A percentile compares a stretch with the other conserved stretches of the same genome.
These are phyloP conservation scores for Bombyx huttoni DNA, from an alignment of 2,888 invertebrate species.

Conservation along the genomic window DNA sequence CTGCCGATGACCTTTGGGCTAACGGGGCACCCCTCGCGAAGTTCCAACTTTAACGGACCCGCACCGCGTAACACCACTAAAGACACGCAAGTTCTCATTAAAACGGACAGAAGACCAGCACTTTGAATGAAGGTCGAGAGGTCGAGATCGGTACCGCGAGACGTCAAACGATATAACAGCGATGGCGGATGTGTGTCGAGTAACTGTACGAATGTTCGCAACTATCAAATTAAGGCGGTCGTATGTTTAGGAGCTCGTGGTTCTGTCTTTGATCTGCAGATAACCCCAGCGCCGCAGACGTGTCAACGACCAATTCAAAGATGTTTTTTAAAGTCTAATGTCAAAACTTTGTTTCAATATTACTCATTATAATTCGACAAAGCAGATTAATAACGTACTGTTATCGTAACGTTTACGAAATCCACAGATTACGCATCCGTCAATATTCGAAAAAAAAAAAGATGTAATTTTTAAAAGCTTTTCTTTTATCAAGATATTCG, in stretches of 20 bases:
- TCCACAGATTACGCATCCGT: too few relatives aligned
- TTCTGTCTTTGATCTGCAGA: conserved; percentile 6
- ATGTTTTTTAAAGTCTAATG: too few relatives aligned
- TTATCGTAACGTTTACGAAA: too few relatives aligned
- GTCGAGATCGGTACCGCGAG: conserved; percentile 52
- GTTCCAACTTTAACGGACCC: conserved; percentile 5
- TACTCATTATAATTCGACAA: too few relatives aligned
- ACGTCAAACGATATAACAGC: conserved; percentile 35
- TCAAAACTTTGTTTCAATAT: too few relatives aligned
- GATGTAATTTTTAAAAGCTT: too few relatives aligned
- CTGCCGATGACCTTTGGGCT: conserved; percentile 59
- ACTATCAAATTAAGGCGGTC: conserved; percentile 47
- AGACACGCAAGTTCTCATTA: conserved; percentile 18
- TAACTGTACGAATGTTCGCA: conserved; percentile 61
- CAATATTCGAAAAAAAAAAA: too few relatives aligned
- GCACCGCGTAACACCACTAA: neutral
- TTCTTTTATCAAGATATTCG: too few relatives aligned
- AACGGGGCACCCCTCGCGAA: conserved; percentile 48
- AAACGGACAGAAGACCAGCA: conserved; percentile 35
- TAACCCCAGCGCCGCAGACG: conserved; percentile 7
- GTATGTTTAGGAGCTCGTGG: conserved; percentile 10
- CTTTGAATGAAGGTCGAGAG: conserved; percentile 62
- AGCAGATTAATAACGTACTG: too few relatives aligned
- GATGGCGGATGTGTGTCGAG: conserved; percentile 49
- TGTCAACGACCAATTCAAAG: neutral